Conservation (phyloP, 1,140 invertebrate species). For the Physella acuta region DNA sequence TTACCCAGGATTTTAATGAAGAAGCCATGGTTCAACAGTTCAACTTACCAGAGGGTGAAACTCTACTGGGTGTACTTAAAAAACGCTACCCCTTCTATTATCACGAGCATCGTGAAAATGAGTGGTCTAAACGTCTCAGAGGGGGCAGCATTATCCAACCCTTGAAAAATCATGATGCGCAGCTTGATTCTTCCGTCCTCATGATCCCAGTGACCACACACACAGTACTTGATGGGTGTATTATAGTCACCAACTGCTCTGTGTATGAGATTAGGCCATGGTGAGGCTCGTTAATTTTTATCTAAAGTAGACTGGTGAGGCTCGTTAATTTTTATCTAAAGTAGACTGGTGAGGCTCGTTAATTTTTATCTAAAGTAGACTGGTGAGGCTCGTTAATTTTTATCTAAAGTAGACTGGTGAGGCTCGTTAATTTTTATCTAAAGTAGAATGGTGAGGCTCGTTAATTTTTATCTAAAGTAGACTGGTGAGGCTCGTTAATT, state of each 20-base stretch:
- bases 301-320: too few relatives aligned
- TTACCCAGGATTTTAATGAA: slow-evolving; percentile 47
- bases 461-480: too few relatives aligned
- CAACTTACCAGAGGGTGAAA: slow-evolving; percentile 50
- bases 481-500: too few relatives aligned
- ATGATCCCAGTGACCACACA: slow-evolving; percentile 43
- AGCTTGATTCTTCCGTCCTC: slow-evolving; percentile 10
- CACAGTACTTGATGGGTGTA: slow-evolving; percentile 65
- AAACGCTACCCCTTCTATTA: slow-evolving; percentile 55
- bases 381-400: too few relatives aligned
- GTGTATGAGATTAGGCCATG: slow-evolving; percentile 72
- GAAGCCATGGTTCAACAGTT: slow-evolving; percentile 58
- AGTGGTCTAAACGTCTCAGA: slow-evolving; percentile 22
- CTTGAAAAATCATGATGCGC: slow-evolving; percentile 7
- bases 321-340: too few relatives aligned
- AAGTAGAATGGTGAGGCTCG: too few relatives aligned
- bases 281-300: slow-evolving; percentile 55
- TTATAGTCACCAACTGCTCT: slow-evolving; percentile 71
- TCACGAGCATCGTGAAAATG: slow-evolving; percentile 50
- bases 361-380: too few relatives aligned
- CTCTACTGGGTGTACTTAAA: slow-evolving; percentile 45
- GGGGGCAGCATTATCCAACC: slow-evolving; percentile 13
- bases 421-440: too few relatives aligned
- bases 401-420: too few relatives aligned
- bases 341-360: too few relatives aligned